A percentile compares a stretch with the other conserved stretches of the same genome.
phyloP scores from a whole-genome alignment of 2,888 invertebrate species.

The Hyalella azteca region DNA sequence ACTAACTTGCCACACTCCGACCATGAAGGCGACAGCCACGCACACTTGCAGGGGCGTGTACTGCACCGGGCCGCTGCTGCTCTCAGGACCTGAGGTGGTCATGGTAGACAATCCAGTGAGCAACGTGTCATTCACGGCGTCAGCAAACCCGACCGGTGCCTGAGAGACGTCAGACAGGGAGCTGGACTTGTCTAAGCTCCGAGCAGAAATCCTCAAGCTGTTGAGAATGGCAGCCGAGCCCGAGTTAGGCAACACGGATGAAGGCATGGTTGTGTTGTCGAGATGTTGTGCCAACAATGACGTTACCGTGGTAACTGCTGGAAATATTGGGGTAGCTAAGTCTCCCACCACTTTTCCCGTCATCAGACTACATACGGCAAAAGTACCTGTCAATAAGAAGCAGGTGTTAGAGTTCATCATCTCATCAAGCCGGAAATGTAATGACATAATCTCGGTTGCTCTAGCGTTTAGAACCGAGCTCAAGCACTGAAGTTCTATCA shows the following conservation, averaged over 20 bases:
- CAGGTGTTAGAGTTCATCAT: too few relatives aligned
- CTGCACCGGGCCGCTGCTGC: background rate
- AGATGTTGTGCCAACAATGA: background rate
- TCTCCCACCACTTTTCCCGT: conserved; percentile 57
- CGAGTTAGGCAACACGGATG: too few relatives aligned
- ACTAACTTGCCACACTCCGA: conserved; percentile 67
- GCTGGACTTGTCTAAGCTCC: background rate
- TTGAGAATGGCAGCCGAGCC: too few relatives aligned
- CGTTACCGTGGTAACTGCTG: background rate
- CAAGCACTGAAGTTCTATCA: too few relatives aligned
- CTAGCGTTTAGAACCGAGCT: too few relatives aligned
- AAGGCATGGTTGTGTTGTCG: background rate
- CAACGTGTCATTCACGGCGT: background rate
- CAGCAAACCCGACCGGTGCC: background rate
- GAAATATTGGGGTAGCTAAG: conserved; percentile 9
- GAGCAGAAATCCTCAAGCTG: background rate
- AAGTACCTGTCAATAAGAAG: conserved; percentile 69
- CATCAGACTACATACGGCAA: conserved; percentile 87
- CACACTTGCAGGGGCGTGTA: conserved; percentile 74
- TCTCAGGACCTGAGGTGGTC: conserved; percentile 29
- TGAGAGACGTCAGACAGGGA: background rate
- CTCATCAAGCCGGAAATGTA: too few relatives aligned
- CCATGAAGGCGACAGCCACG: conserved; percentile 76
- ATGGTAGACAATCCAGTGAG: background rate
- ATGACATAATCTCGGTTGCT: too few relatives aligned